Evolutionary conservation across 2,888 invertebrate genomes (phyloP).

Genomic region (Copidosoma aretas): DNA sequence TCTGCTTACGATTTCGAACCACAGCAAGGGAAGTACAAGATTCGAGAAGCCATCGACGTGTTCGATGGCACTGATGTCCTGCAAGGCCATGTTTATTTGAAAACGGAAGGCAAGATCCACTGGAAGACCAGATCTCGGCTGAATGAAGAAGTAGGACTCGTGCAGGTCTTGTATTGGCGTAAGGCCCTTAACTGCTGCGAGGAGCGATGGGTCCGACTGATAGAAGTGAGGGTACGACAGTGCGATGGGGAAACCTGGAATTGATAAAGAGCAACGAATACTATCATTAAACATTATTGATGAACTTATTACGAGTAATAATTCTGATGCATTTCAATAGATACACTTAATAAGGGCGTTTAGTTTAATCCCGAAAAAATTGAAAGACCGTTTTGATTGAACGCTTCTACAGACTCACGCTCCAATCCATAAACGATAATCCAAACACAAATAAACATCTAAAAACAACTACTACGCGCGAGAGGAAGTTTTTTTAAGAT

Average conservation of each 20-base stretch:
- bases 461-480: too few relatives aligned
- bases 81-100: slow-evolving; percentile 86
- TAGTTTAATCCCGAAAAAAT: too few relatives aligned
- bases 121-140: slow-evolving; percentile 83
- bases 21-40: slow-evolving; percentile 79
- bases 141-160: slow-evolving; percentile 76
- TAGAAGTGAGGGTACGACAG: slow-evolving; percentile 89
- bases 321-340: neutral
- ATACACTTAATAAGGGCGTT: neutral
- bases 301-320: neutral
- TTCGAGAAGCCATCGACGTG: slow-evolving; percentile 74
- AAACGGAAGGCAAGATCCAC: slow-evolving; percentile 79
- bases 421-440: too few relatives aligned
- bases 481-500: too few relatives aligned
- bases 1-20: slow-evolving; percentile 88
- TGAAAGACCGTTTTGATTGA: too few relatives aligned
- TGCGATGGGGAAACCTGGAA: slow-evolving; percentile 81
- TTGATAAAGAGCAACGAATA: neutral
- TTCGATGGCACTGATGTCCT: slow-evolving; percentile 71
- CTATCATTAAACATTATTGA: too few relatives aligned
- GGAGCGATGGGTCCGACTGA: slow-evolving; percentile 72
- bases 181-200: slow-evolving; percentile 72
- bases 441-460: too few relatives aligned
- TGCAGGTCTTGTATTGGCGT: slow-evolving; percentile 71
- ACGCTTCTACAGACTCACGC: too few relatives aligned